Percentiles rank a stretch among this genome's conserved stretches.
Evolutionary conservation across 30 jellyfish, hydroid and myxozoan genomes (phyloP).

Genomic region (Hydractinia echinata): DNA sequence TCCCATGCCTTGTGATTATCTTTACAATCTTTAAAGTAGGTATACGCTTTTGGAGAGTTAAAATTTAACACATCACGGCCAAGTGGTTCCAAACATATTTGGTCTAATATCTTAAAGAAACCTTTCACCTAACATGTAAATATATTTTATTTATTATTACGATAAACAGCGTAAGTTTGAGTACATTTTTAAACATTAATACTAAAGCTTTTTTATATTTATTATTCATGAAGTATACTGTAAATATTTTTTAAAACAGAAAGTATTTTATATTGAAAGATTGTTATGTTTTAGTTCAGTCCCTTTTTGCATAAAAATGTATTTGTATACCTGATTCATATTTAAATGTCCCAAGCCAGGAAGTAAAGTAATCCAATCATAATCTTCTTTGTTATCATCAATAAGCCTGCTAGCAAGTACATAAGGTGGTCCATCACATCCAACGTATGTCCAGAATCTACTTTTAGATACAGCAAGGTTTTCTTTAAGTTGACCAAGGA

Average conservation of each 20-base stretch:
- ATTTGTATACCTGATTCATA: not conserved
- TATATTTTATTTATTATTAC: not conserved
- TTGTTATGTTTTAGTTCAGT: too few relatives aligned
- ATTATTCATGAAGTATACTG: too few relatives aligned
- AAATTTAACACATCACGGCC: constrained; percentile 12
- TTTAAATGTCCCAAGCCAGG: constrained; percentile 1
- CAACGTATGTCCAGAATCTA: not conserved
- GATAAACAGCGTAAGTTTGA: not conserved
- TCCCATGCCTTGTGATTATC: constrained; percentile 24
- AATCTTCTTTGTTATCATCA: not conserved
- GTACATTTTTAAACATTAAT: too few relatives aligned
- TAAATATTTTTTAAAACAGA: too few relatives aligned
- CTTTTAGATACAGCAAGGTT: not conserved
- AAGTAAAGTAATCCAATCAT: not conserved
- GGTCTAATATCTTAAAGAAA: not conserved
- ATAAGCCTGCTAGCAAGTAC: not conserved
- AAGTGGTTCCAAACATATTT: constrained; percentile 16
- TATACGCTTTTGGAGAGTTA: not conserved
- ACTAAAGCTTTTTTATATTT: too few relatives aligned
- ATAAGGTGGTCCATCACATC: constrained; percentile 7
- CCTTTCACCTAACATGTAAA: not conserved
- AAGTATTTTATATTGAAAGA: too few relatives aligned
- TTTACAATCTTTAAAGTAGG: not conserved
- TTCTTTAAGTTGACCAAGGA: not conserved
- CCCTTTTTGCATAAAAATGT: too few relatives aligned